Percentiles rank a stretch among this genome's conserved stretches.
Conservation (phyloP, 2,797 vertebrate species). For the Cygnus olor region DNA sequence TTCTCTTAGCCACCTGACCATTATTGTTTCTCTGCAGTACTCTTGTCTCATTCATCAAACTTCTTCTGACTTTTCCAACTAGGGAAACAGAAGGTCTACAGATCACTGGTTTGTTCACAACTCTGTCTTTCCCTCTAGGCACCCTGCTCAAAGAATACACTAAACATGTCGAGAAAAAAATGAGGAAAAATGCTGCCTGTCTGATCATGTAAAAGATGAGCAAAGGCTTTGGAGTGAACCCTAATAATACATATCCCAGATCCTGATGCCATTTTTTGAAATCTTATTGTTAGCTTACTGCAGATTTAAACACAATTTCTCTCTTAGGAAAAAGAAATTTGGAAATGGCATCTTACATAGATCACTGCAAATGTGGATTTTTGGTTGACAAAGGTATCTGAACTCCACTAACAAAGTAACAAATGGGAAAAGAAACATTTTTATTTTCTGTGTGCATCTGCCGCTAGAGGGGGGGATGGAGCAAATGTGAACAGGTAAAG, state of each 20-base stretch:
- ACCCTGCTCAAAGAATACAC: not conserved
- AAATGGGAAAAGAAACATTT: not conserved
- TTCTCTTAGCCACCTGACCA: not conserved
- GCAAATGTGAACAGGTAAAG: not conserved
- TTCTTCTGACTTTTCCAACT: not conserved
- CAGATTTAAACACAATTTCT: not conserved
- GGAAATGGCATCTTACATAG: not conserved
- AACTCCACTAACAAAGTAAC: not conserved
- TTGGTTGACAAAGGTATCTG: not conserved
- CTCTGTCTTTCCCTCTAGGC: not conserved
- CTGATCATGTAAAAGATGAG: not conserved
- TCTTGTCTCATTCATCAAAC: not conserved
- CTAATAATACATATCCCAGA: not conserved
- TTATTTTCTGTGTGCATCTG: not conserved
- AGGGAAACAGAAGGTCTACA: not conserved
- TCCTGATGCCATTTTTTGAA: not conserved
- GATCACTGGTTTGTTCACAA: not conserved
- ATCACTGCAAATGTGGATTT: not conserved
- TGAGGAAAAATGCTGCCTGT: not conserved
- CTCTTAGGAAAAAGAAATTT: not conserved
- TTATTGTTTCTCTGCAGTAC: not conserved
- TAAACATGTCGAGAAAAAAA: not conserved
- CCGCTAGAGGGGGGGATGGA: not conserved
- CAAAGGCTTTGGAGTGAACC: not conserved
- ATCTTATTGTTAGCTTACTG: not conserved